These are phyloP conservation scores for Esox niger DNA, from an alignment of 2,113 vertebrate species.

Conservation along the genomic window DNA sequence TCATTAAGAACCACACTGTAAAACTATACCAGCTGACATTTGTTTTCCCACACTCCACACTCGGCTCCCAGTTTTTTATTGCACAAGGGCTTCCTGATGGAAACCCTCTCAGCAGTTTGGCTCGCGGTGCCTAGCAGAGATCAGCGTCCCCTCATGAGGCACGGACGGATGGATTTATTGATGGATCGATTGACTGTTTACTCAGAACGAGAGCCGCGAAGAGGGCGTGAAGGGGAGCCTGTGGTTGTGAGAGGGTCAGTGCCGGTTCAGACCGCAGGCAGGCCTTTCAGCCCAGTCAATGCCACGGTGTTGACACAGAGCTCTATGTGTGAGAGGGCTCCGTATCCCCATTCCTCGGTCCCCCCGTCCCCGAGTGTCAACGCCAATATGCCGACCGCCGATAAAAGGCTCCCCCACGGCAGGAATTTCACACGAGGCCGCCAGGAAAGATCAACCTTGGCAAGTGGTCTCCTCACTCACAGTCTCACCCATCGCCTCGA, in stretches of 20 bases:
- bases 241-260: constrained; percentile 10
- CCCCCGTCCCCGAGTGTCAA: constrained; percentile 3
- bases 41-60: background rate
- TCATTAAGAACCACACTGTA: background rate
- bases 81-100: background rate
- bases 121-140: background rate
- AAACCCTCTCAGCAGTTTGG: constrained; percentile 2
- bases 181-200: constrained; percentile 28
- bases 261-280: background rate
- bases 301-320: constrained; percentile 22
- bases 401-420: constrained; percentile 15
- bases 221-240: background rate
- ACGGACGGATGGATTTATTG: constrained; percentile 33
- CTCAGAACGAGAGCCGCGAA: background rate
- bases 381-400: constrained; percentile 2
- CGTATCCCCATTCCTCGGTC: too few species aligned
- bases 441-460: constrained; percentile 12
- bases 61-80: constrained; percentile 2
- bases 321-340: constrained; percentile 13
- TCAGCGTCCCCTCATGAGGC: constrained; percentile 5
- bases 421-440: constrained; percentile 37
- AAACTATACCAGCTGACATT: background rate
- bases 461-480: background rate
- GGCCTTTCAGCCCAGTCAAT: constrained; percentile 7
- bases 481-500: background rate